Percentiles rank a stretch among this genome's conserved stretches.
Evolutionary conservation across 2,797 vertebrate genomes (phyloP).

Genomic region (Enteromius unitaeniatus): DNA sequence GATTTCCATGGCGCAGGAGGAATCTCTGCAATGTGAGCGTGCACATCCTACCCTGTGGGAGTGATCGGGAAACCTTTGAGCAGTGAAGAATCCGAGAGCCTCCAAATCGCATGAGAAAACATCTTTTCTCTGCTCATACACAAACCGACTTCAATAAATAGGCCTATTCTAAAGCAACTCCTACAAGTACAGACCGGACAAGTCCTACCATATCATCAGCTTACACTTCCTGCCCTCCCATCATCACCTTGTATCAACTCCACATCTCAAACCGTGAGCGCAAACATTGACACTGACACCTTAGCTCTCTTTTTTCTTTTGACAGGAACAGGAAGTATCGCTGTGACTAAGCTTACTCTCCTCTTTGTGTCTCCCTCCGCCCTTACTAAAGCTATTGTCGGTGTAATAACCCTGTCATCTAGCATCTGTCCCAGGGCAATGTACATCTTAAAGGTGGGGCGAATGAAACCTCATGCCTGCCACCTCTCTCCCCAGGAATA

Average conservation of each 20-base stretch:
- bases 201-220: constrained; percentile 24
- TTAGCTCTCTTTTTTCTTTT: constrained; percentile 51
- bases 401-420: constrained; percentile 52
- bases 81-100: not conserved
- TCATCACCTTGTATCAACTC: constrained; percentile 52
- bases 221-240: constrained; percentile 47
- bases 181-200: constrained; percentile 45
- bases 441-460: constrained; percentile 55
- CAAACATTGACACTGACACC: constrained; percentile 54
- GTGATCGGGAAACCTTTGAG: constrained; percentile 16
- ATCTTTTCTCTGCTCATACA: constrained; percentile 6
- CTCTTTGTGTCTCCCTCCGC: constrained; percentile 48
- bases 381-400: constrained; percentile 59
- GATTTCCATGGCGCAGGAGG: constrained; percentile 59
- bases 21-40: constrained; percentile 61
- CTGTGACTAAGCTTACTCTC: constrained; percentile 50
- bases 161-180: not conserved
- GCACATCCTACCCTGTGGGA: constrained; percentile 34
- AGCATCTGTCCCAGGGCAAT: constrained; percentile 52
- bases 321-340: constrained; percentile 59
- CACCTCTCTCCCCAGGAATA: constrained; percentile 43
- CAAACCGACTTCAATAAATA: not conserved
- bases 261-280: constrained; percentile 39
- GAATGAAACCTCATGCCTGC: constrained; percentile 42
- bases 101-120: not conserved